Base-by-base conservation (phyloP, 2,888 invertebrate species). In the Rhyacophila evoluta region DNA sequence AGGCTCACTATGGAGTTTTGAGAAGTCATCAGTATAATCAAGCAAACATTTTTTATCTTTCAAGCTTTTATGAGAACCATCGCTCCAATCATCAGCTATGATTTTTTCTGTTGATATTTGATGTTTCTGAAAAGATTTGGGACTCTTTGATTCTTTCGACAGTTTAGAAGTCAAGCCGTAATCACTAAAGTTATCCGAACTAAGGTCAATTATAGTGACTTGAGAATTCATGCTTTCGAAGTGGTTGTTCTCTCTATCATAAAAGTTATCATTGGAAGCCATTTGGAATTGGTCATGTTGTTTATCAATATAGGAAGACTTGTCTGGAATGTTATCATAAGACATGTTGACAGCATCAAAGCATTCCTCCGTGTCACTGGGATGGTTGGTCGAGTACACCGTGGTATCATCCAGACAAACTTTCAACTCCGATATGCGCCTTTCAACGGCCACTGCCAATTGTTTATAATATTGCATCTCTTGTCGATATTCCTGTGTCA, bases 391-490 rank as follows among this genome's bases (percentile, higher is more conserved):
- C 41, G 78, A 80, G 70, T 78, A 83, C 72, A 75, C 82, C 19
- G 74, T 80, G 38, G 85, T 82, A 74, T 84, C 84, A 25, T 83
- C 83, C 80, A 88, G 83, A 79, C 88, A 87, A 0, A 89, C 86
- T 82, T 87, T 86, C 1, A 90, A 86, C 75, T 88, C 86, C 4
- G 85, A 83, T 79, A 93, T 87, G 73, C 91, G 88, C 83, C 91
- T 89, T 85, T 95, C 94, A 3, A 92, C 88, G 84, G 92, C 91
- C 79, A 92, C 87, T 0, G 95, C 95, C 79, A 93, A 86, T 70
- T 92, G 87, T 85, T 91, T 93, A 85, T 93, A 94, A 83, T 91
- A 90, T 83, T 90, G 90, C 91, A 94, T 92, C 87, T 94, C 93
- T 84, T 89, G 88, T 28, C 91, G 88, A 81, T 91, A 89, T 85